These are phyloP conservation scores for Mionectes macconnelli DNA, from an alignment of 2,113 vertebrate genomes.

Conservation along the genomic window DNA sequence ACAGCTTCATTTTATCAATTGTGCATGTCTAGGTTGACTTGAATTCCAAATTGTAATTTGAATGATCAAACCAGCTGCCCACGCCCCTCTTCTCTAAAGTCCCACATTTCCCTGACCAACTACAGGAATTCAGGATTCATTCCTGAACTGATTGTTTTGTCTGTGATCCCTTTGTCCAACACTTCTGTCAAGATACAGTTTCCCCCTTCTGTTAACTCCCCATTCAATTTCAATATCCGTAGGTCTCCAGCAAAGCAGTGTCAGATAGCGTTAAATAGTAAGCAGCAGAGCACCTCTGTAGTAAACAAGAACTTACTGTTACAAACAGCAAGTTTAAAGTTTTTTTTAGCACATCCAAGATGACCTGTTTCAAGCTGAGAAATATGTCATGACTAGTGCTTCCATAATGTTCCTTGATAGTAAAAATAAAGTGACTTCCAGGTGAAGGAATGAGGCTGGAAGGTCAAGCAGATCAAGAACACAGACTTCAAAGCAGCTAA, in stretches of 20 bases:
- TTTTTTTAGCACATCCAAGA: background rate
- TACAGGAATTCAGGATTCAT: background rate
- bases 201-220: background rate
- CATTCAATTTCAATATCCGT: background rate
- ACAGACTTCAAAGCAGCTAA: background rate
- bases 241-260: background rate
- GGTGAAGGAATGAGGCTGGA: background rate
- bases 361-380: background rate
- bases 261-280: background rate
- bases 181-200: background rate
- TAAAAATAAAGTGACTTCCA: background rate
- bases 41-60: background rate
- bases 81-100: background rate
- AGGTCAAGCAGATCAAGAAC: background rate
- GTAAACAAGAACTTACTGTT: background rate
- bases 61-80: background rate
- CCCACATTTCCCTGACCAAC: background rate
- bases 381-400: background rate
- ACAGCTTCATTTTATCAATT: background rate
- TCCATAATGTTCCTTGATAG: background rate
- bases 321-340: background rate
- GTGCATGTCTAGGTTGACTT: background rate
- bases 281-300: background rate
- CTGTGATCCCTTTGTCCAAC: background rate
- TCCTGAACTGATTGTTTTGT: background rate